phyloP scores from a whole-genome alignment of 2,888 invertebrate species.

The Proisotoma minuta region DNA sequence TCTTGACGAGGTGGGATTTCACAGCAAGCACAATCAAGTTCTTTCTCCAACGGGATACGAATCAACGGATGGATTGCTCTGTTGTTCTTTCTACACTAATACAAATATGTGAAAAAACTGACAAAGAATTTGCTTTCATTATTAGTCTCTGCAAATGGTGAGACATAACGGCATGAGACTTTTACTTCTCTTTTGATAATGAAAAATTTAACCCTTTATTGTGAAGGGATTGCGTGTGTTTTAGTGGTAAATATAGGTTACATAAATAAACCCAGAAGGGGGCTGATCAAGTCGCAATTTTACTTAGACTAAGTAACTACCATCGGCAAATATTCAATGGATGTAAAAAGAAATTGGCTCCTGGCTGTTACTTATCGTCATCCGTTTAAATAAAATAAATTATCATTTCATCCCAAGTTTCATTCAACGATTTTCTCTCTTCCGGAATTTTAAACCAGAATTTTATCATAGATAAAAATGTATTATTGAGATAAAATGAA shows the following conservation, averaged over 20 bases:
- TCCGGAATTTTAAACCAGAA: constrained; percentile 1
- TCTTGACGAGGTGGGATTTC: constrained; percentile 19
- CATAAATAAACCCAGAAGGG: constrained; percentile 35
- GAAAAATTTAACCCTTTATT: constrained; percentile 41
- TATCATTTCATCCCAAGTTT: background rate
- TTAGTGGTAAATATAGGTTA: constrained; percentile 47
- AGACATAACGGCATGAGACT: constrained; percentile 27
- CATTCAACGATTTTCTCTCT: background rate
- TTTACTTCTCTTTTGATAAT: constrained; percentile 13
- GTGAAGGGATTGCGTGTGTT: constrained; percentile 44
- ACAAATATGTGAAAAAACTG: constrained; percentile 15
- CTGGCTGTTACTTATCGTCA: background rate
- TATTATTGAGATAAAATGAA: constrained; percentile 6
- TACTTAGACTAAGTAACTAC: background rate
- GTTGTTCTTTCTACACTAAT: background rate
- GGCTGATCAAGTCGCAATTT: constrained; percentile 7
- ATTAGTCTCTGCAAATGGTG: constrained; percentile 34
- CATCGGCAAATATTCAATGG: no score
- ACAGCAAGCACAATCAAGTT: background rate
- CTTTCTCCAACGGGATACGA: background rate
- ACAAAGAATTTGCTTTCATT: constrained; percentile 22
- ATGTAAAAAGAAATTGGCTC: background rate
- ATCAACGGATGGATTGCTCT: constrained; percentile 4
- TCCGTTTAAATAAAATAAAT: background rate
- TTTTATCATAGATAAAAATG: background rate